Base-by-base conservation (phyloP, 2,888 invertebrate species). In the Parasteatoda lunata region DNA sequence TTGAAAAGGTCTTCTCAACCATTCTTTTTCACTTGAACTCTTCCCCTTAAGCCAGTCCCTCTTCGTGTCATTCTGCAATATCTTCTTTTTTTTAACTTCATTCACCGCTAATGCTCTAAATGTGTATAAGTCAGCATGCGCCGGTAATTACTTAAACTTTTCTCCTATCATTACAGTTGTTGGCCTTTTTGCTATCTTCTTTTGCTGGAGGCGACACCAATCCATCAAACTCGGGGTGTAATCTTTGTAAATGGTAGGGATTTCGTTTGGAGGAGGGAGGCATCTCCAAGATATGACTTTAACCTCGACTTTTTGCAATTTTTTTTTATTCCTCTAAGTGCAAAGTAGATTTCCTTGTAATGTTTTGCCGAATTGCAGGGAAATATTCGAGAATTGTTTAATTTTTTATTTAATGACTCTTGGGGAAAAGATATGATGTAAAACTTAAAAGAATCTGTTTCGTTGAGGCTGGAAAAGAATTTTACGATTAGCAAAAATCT, bases 201-300 rank as follows among this genome's bases (percentile, higher is more conserved):
- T 15, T 79, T 71, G 80, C 80, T 81, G 5, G n/a, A 48, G 59
- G 85, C 71, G 85, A 86, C 80, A 77, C 77, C 85, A 78, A 86
- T 86, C 76, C 80, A 86, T 86, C 85, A 86, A n/a, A 71, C 54
- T 15, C 64, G 76, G 80, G 76, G 80, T 86, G 80, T 77, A 86
- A 86, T 80, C 75, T 70, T 52, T 80, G 77, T 80, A 86, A 86
- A 81, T 77, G 80, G 71, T 76, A 47, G 85, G 85, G 80, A 71
- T 68, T 86, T 66, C 65, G 52, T 15, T 15, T 49, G 68, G 9
- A n/a, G n/a, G 47, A 51, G 45, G 70, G 47, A 15, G 48, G 45
- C 45, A n/a, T 49, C 66, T 69, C 66, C 75, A 52, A 30, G 30
- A 30, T 30, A 30, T 30, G 30, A 30, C 30, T 30, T 30, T 30